Evolutionary conservation across 2,888 invertebrate genomes (phyloP).

Genomic region (Lycocerus yunnanus): DNA sequence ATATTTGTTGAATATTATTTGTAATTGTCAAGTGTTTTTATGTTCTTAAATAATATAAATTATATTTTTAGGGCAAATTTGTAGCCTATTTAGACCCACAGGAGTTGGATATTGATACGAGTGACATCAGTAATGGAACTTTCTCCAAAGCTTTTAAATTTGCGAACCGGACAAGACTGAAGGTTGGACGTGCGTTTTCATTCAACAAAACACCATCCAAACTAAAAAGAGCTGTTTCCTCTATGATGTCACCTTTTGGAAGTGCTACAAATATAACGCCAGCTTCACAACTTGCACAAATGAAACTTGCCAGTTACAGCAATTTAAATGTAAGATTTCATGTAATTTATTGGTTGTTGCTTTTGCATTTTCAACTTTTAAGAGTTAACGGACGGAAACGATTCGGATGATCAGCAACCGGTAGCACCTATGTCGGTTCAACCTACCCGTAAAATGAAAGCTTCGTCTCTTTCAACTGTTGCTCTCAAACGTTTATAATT

Average conservation of each 20-base stretch:
- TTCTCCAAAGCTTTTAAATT: slow-evolving; percentile 90
- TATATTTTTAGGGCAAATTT: slow-evolving; percentile 73
- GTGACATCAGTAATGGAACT: slow-evolving; percentile 84
- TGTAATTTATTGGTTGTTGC: background rate
- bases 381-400: slow-evolving; percentile 72
- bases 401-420: slow-evolving; percentile 59
- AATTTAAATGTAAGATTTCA: slow-evolving; percentile 76
- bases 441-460: slow-evolving; percentile 78
- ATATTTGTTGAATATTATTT: background rate
- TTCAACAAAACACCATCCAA: slow-evolving; percentile 95
- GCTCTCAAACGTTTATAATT: slow-evolving; percentile 72
- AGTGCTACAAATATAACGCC: slow-evolving; percentile 83
- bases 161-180: slow-evolving; percentile 80
- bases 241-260: slow-evolving; percentile 91
- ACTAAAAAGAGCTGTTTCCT: slow-evolving; percentile 90
- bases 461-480: slow-evolving; percentile 67
- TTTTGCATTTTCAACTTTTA: background rate
- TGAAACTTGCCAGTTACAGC: slow-evolving; percentile 84
- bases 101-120: slow-evolving; percentile 86
- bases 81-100: slow-evolving; percentile 77
- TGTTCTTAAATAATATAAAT: background rate
- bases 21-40: background rate
- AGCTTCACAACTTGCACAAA: slow-evolving; percentile 81
- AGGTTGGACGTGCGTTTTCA: slow-evolving; percentile 92
- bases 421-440: slow-evolving; percentile 83